Percentiles rank a stretch among this genome's conserved stretches.
Conservation (phyloP, 2,797 vertebrate species). For the Ispidina picta region DNA sequence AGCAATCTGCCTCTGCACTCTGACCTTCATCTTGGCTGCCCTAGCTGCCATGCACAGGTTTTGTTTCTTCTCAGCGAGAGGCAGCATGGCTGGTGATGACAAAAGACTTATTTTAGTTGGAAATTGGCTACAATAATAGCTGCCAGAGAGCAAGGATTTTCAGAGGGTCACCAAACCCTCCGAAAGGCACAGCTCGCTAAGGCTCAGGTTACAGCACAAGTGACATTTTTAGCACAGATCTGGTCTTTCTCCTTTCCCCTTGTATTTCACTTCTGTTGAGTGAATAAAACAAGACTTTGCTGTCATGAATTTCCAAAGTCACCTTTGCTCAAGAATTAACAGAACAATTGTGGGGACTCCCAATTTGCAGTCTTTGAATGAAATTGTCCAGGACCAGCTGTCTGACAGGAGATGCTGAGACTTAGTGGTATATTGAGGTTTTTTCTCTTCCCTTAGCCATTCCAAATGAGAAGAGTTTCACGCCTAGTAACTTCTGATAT, state of each 20-base stretch:
- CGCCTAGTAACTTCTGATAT: constrained; percentile 6
- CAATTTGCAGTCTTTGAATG: constrained; percentile 2
- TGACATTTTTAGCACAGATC: constrained; percentile 2
- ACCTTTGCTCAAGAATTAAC: constrained; percentile 53
- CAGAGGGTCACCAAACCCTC: constrained; percentile 40
- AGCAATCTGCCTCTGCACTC: constrained; percentile 56
- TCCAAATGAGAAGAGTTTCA: neutral
- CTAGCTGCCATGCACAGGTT: constrained; percentile 43
- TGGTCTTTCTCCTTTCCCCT: constrained; percentile 51
- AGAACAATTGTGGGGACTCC: neutral
- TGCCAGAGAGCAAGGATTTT: constrained; percentile 56
- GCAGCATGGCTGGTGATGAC: constrained; percentile 25
- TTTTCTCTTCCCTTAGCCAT: neutral
- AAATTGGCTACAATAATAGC: constrained; percentile 60
- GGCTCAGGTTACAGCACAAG: constrained; percentile 39
- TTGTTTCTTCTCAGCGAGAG: constrained; percentile 59
- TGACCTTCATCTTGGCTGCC: constrained; percentile 60
- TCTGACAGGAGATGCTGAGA: constrained; percentile 1
- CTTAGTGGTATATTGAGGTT: neutral
- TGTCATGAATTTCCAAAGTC: constrained; percentile 38
- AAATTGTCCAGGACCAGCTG: constrained; percentile 5
- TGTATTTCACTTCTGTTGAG: constrained; percentile 28
- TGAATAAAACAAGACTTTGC: constrained; percentile 59
- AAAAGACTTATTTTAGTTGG: constrained; percentile 68
- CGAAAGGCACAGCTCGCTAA: neutral